These are phyloP conservation scores for Leptosomus discolor DNA, from an alignment of 2,113 vertebrate genomes.

Conservation along the genomic window DNA sequence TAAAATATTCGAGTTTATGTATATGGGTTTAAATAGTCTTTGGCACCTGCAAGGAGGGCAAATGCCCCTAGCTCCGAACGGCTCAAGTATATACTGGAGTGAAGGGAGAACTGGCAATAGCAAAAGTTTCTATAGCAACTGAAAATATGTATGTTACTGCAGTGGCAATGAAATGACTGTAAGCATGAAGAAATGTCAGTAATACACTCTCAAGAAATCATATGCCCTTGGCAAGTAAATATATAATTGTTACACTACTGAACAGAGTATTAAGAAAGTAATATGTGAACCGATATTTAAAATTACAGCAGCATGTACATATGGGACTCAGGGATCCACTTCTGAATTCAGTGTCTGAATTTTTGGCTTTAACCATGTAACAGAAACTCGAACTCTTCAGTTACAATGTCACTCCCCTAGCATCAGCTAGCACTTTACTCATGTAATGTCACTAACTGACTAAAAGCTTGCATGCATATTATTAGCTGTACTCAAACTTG, in stretches of 20 bases:
- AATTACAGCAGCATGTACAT: not conserved
- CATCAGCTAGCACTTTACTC: not conserved
- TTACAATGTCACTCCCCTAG: not conserved
- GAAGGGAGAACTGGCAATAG: not conserved
- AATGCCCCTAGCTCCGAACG: not conserved
- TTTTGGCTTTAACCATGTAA: not conserved
- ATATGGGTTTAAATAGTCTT: not conserved
- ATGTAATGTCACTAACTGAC: not conserved
- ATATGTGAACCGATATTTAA: not conserved
- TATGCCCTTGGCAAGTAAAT: not conserved
- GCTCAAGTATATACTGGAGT: not conserved
- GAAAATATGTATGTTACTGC: not conserved
- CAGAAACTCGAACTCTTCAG: not conserved
- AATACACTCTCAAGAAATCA: not conserved
- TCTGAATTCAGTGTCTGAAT: not conserved
- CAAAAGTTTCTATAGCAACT: not conserved
- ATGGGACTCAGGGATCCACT: fast-evolving
- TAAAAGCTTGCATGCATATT: not conserved
- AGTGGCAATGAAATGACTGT: not conserved
- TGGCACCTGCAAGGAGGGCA: fast-evolving
- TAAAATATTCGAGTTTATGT: not conserved
- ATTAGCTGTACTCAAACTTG: not conserved
- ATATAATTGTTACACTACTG: not conserved
- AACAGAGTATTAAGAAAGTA: not conserved
- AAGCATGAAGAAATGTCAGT: not conserved